Conservation (phyloP, 2,888 invertebrate genomes). For the Lepidochrysops patricia region DNA sequence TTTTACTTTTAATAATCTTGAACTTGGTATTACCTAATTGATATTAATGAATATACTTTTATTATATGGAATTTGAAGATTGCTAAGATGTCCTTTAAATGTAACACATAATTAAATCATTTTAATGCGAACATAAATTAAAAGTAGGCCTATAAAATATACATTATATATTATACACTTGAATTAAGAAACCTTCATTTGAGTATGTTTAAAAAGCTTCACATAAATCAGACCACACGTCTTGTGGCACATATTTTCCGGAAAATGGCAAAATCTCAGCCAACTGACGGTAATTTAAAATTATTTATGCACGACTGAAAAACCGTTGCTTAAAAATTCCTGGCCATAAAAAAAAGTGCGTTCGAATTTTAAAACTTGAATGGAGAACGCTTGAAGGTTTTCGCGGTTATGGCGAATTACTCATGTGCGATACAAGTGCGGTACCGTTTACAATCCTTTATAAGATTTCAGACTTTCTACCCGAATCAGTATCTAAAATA, state of each 20-base stretch:
- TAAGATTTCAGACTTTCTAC: neutral
- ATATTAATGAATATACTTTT: neutral
- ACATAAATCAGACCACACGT: no score
- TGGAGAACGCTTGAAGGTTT: slow-evolving; percentile 15
- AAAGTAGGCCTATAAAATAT: neutral
- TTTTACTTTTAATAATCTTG: neutral
- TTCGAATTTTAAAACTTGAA: slow-evolving; percentile 13
- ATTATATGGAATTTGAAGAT: neutral
- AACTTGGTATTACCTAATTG: neutral
- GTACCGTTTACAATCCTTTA: neutral
- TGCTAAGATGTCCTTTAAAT: neutral
- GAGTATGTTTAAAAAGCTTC: no score
- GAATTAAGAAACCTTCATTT: no score
- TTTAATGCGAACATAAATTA: neutral
- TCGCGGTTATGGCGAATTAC: slow-evolving; percentile 20
- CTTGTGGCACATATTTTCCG: no score
- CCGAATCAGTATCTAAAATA: neutral
- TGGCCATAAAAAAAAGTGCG: neutral
- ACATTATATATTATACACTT: no score
- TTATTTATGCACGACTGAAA: neutral
- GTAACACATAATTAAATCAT: neutral
- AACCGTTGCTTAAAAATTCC: neutral
- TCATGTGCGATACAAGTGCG: slow-evolving; percentile 16
- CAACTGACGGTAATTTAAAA: neutral
- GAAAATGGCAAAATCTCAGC: neutral